These are phyloP conservation scores for Ferrisia virgata DNA, from an alignment of 2,888 invertebrate species.

Conservation along the genomic window DNA sequence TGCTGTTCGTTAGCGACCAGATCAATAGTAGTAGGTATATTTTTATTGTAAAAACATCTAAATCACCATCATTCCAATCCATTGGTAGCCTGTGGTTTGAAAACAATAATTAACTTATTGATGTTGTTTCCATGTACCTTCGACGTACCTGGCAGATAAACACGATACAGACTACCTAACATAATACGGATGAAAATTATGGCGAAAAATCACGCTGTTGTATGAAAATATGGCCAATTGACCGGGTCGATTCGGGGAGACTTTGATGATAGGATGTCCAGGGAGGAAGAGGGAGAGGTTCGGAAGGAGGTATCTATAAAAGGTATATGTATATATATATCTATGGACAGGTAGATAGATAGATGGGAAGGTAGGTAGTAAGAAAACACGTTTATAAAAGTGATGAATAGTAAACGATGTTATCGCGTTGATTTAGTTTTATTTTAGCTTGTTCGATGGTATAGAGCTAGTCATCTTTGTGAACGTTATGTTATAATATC, in stretches of 20 bases:
- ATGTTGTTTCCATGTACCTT: no score
- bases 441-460: slow-evolving; percentile 7
- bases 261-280: no score
- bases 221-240: background rate
- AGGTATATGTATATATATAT: background rate
- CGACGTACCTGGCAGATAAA: no score
- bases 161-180: background rate
- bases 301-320: background rate
- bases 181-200: background rate
- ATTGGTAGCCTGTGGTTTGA: background rate
- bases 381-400: slow-evolving; percentile 23
- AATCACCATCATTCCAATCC: background rate
- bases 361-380: background rate
- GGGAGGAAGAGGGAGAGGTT: no score
- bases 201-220: background rate
- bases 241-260: background rate
- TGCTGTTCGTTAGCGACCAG: no score
- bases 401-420: slow-evolving; percentile 26
- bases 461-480: slow-evolving; percentile 7
- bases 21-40: no score
- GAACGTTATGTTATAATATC: slow-evolving; percentile 13
- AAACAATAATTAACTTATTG: no score
- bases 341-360: background rate
- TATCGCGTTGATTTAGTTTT: slow-evolving; percentile 27
- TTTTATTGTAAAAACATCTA: no score